Percentiles rank a stretch among this genome's conserved stretches.
phyloP scores from a whole-genome alignment of 1,140 invertebrate genomes.

The Tetragonula clypearis region DNA sequence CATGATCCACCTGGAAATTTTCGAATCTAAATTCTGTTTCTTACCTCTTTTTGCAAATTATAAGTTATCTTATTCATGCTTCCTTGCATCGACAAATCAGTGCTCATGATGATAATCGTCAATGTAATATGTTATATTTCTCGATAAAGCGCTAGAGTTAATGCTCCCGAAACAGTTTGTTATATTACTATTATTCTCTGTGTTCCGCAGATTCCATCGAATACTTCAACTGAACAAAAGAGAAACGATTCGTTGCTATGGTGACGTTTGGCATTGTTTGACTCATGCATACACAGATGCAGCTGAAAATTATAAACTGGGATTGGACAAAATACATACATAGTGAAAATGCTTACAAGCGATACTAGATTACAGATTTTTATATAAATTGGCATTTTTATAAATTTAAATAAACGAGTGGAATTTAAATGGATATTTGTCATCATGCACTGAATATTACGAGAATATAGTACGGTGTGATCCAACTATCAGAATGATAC shows the following conservation, averaged over 20 bases:
- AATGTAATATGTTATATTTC: background rate
- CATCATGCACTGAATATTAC: too few species aligned
- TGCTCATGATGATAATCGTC: conserved; percentile 24
- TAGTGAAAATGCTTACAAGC: too few species aligned
- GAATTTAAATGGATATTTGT: too few species aligned
- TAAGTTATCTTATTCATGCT: conserved; percentile 25
- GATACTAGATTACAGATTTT: too few species aligned
- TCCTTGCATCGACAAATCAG: conserved; percentile 53
- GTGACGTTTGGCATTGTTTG: conserved; percentile 5
- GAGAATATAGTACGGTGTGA: too few species aligned
- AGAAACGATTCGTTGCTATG: conserved; percentile 39
- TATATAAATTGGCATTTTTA: too few species aligned
- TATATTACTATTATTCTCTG: background rate
- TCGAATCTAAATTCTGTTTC: background rate
- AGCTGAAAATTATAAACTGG: too few species aligned
- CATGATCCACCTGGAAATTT: accelerated
- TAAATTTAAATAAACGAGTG: too few species aligned
- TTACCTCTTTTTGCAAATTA: conserved; percentile 65
- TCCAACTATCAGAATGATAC: too few species aligned
- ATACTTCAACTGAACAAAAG: background rate
- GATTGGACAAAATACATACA: too few species aligned
- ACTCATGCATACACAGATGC: background rate
- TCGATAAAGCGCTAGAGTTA: too few species aligned
- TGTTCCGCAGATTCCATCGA: accelerated
- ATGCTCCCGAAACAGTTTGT: too few species aligned